Percentiles rank a stretch among this genome's conserved stretches.
Conservation (phyloP, 2,797 vertebrate genomes). For the Cyclopterus lumpus region DNA sequence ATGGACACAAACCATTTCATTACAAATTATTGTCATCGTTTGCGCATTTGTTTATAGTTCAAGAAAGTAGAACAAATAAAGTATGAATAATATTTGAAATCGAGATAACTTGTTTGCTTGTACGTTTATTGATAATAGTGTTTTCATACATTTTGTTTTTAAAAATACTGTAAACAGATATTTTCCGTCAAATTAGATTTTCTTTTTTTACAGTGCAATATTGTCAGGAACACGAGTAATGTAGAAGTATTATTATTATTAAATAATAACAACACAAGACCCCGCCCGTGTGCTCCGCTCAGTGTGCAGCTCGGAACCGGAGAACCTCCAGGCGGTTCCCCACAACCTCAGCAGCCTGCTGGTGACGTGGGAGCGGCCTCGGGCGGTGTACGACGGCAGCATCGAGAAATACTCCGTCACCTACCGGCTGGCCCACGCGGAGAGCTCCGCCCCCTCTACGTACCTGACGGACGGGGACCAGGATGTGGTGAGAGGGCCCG, state of each 20-base stretch:
- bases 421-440: conserved; percentile 83
- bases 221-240: too few relatives aligned
- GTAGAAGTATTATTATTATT: too few relatives aligned
- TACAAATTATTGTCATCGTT: too few relatives aligned
- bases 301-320: conserved; percentile 98
- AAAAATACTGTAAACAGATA: background rate
- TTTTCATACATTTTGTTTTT: background rate
- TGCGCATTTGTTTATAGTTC: too few relatives aligned
- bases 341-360: conserved; percentile 94
- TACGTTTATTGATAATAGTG: background rate
- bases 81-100: too few relatives aligned
- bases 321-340: conserved; percentile 89
- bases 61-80: too few relatives aligned
- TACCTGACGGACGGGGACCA: conserved; percentile 98
- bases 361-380: conserved; percentile 95
- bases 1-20: too few relatives aligned
- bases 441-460: conserved; percentile 81
- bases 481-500: conserved; percentile 90
- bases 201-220: too few relatives aligned
- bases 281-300: conserved; percentile 16
- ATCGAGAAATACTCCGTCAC: conserved; percentile 95
- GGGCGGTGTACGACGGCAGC: conserved; percentile 91
- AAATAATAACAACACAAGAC: too few relatives aligned
- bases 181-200: background rate
- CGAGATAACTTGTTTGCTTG: too few relatives aligned